Evolutionary conservation across 1,140 invertebrate species (phyloP), one percentile per base, ranked within the genome.

Genomic region (Gonioctena quinquepunctata): DNA sequence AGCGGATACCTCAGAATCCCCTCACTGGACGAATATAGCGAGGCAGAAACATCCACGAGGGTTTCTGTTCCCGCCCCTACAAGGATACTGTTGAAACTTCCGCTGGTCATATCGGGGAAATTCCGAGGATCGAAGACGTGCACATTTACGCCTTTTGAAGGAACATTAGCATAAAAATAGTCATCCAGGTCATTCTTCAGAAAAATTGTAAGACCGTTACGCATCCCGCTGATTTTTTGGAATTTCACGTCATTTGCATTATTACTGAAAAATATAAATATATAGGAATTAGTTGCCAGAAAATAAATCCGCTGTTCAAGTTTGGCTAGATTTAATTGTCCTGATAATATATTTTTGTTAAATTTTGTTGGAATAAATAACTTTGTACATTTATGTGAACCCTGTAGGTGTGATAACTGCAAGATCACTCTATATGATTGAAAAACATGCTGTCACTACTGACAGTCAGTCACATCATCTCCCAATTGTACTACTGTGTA

Each of bases 91-190:
- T n/a, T 42, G 6, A 42, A 42, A n/a, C 33, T 42, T 42, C 33
- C 33, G n/a, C 33, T 42, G n/a, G n/a, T n/a, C 33, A 42, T 42
- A 42, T 42, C 33, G n/a, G 33, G 33, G n/a, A 42, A 42, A 42
- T 42, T n/a, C 6, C 33, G 6, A 6, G 33, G 33, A 7, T 6
- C n/a, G 33, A 42, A 42, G 6, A 42, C n/a, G 33, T 42, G 33
- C 6, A 42, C n/a, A 7, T 6, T 66, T 21, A 54, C 64, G 2
- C 64, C 64, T 21, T 54, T 13, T 16, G 64, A 54, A 3, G 49
- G 49, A 16, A 54, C 48, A 23, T 56, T 25, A n/a, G 49, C 56
- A 28, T 66, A 66, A 57, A 66, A 66, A 57, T 66, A 66, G 16
- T 56, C 64, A 6, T 52, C n/a, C 13, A 56, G 16, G 25, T 66